Conservation (phyloP, 2,797 vertebrate species). For the Typhlichthys subterraneus region DNA sequence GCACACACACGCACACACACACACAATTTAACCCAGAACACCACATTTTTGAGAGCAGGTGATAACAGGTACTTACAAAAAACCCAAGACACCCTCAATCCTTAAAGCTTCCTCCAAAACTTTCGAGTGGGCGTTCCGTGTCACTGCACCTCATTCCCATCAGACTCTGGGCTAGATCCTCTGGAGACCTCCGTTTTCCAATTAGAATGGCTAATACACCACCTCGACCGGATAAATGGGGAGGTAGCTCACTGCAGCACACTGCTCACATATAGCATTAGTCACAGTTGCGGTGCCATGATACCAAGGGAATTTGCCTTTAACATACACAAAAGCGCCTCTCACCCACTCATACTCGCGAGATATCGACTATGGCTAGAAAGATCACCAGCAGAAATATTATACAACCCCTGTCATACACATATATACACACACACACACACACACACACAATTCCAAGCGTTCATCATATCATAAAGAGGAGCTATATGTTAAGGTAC, state of each 20-base stretch:
- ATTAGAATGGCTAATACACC: slow-evolving; percentile 24
- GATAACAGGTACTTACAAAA: slow-evolving; percentile 49
- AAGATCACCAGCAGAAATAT: slow-evolving; percentile 25
- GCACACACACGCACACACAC: not conserved
- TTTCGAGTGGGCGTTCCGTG: slow-evolving; percentile 39
- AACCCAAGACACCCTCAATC: slow-evolving; percentile 35
- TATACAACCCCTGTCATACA: slow-evolving; percentile 28
- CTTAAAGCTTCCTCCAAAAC: slow-evolving; percentile 57
- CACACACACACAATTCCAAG: not conserved
- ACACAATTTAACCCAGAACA: slow-evolving; percentile 15
- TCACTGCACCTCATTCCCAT: slow-evolving; percentile 26
- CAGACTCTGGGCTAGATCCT: slow-evolving; percentile 27
- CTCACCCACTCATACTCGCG: slow-evolving; percentile 61
- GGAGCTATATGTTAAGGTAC: not conserved
- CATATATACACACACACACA: not conserved
- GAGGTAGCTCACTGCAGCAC: slow-evolving; percentile 72
- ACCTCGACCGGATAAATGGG: slow-evolving; percentile 43
- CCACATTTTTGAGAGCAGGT: slow-evolving; percentile 1
- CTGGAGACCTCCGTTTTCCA: slow-evolving; percentile 8
- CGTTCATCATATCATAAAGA: not conserved
- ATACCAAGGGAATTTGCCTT: slow-evolving; percentile 63
- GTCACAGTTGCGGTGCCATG: slow-evolving; percentile 70
- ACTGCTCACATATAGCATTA: slow-evolving; percentile 70
- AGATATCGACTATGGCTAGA: slow-evolving; percentile 27
- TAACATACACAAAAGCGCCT: slow-evolving; percentile 46